These are phyloP conservation scores for Scrobipalpa costella DNA, from an alignment of 2,888 invertebrate genomes.

Conservation along the genomic window DNA sequence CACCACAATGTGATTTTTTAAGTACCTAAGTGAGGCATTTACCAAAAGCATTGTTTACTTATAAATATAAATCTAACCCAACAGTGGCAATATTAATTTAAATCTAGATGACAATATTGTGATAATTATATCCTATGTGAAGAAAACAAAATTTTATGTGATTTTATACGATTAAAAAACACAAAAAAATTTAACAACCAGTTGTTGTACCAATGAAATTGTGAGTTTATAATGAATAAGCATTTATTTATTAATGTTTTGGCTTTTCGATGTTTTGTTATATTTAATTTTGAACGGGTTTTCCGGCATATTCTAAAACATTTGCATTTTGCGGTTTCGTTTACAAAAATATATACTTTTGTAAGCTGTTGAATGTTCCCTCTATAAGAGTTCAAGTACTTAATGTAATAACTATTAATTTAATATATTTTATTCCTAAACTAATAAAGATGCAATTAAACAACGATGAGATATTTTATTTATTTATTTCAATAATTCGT, in stretches of 20 bases:
- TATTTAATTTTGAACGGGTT: background rate
- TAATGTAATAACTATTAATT: background rate
- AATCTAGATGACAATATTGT: constrained; percentile 36
- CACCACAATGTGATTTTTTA: no score
- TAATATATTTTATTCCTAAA: background rate
- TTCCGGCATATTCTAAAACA: constrained; percentile 15
- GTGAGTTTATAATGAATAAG: constrained; percentile 31
- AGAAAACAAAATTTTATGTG: constrained; percentile 38
- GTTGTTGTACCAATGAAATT: constrained; percentile 51
- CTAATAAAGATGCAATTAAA: constrained; percentile 44
- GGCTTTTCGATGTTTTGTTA: background rate
- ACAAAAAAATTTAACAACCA: constrained; percentile 39
- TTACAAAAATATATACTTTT: constrained; percentile 4
- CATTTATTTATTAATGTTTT: background rate
- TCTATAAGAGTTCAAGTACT: constrained; percentile 10
- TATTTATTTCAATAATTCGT: constrained; percentile 46
- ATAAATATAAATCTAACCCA: background rate
- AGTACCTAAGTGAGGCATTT: background rate
- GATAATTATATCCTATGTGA: constrained; percentile 46
- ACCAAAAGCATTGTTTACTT: background rate
- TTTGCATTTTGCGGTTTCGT: constrained; percentile 25
- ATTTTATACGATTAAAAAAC: constrained; percentile 40
- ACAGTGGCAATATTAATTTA: constrained; percentile 13
- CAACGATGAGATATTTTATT: constrained; percentile 36
- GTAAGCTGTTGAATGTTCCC: background rate